phyloP scores from a whole-genome alignment of 1,140 invertebrate species.

The Zophobas morio region DNA sequence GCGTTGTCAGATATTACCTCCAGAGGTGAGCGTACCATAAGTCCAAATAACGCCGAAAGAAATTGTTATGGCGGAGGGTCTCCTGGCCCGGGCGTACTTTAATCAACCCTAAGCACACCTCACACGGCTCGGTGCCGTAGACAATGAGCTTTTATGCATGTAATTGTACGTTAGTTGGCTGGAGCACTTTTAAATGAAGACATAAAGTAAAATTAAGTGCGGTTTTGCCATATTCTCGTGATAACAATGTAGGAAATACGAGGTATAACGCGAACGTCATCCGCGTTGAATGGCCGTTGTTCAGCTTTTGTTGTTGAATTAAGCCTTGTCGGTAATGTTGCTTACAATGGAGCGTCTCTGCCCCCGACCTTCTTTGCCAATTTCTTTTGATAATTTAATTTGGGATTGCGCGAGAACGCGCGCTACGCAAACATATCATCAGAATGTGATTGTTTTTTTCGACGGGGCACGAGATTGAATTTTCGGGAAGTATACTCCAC shows the following conservation, averaged over 20 bases:
- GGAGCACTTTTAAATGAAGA: constrained; percentile 47
- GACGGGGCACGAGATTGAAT: too few relatives aligned
- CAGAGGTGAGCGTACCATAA: constrained; percentile 8
- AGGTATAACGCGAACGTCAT: constrained; percentile 46
- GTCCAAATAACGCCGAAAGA: constrained; percentile 22
- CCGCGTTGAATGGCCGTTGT: constrained; percentile 42
- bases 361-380: background rate
- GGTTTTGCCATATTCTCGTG: constrained; percentile 47
- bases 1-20: constrained; percentile 22
- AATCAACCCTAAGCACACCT: constrained; percentile 28
- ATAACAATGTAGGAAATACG: constrained; percentile 37
- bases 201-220: constrained; percentile 48
- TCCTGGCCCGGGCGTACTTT: constrained; percentile 27
- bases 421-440: too few relatives aligned
- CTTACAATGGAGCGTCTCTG: constrained; percentile 13
- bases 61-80: constrained; percentile 19
- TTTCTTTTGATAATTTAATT: constrained; percentile 38
- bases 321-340: constrained; percentile 32
- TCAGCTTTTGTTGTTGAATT: constrained; percentile 46
- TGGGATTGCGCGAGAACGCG: constrained; percentile 6
- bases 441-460: too few relatives aligned
- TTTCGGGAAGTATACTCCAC: too few relatives aligned
- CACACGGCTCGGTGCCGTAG: constrained; percentile 19
- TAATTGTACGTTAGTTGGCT: constrained; percentile 41
- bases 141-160: constrained; percentile 42